These are phyloP conservation scores for Trachops cirrhosus DNA, from an alignment of 2,797 vertebrate genomes.

Conservation along the genomic window DNA sequence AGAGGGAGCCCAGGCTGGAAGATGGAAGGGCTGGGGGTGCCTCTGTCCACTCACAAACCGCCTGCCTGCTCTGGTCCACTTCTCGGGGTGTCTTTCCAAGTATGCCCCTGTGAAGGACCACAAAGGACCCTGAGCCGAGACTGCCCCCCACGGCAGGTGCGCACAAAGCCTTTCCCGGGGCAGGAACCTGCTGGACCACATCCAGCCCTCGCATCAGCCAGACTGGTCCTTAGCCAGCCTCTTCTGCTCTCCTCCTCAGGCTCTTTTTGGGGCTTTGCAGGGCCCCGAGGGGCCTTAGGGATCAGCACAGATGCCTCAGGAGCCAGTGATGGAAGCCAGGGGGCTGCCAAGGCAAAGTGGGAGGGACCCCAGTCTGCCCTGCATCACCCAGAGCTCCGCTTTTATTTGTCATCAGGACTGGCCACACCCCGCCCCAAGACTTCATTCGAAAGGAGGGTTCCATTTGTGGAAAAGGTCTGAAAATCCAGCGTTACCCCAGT, in stretches of 20 bases:
- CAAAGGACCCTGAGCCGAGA: not conserved
- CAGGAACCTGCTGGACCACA: not conserved
- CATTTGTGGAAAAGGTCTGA: not conserved
- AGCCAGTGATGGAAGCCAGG: not conserved
- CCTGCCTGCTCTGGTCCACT: not conserved
- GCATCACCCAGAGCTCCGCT: not conserved
- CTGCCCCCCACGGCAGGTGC: accelerated
- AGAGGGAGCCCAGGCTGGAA: not conserved
- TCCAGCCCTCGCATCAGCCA: accelerated
- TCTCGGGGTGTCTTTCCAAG: not conserved
- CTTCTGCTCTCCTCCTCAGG: accelerated
- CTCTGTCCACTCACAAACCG: too few species aligned
- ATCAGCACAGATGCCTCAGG: not conserved
- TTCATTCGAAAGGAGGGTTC: not conserved
- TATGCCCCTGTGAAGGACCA: not conserved
- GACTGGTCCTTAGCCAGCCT: not conserved
- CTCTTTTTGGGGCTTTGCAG: not conserved
- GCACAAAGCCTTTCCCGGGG: accelerated
- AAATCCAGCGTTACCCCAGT: not conserved
- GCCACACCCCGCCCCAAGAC: not conserved
- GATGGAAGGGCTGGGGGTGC: accelerated
- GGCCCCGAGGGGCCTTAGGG: accelerated
- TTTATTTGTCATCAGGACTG: not conserved
- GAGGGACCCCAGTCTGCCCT: not conserved
- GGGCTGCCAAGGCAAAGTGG: not conserved